phyloP scores from a whole-genome alignment of 2,113 vertebrate species.

The Paralichthys olivaceus region DNA sequence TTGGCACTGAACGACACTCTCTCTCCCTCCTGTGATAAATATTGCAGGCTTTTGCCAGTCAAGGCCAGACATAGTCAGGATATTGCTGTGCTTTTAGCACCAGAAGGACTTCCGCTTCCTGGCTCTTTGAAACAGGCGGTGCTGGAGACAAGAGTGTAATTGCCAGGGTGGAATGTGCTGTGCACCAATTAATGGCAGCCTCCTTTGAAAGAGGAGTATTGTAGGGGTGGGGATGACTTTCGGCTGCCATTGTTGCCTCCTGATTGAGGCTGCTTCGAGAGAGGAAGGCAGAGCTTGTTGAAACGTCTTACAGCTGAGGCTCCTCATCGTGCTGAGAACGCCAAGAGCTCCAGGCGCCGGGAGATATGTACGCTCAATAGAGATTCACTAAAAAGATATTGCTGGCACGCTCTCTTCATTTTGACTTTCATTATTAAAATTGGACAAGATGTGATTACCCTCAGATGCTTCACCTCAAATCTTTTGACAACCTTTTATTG shows the following conservation, averaged over 20 bases:
- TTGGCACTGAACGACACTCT: constrained; percentile 47
- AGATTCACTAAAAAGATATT: constrained; percentile 30
- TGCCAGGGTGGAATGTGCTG: constrained; percentile 70
- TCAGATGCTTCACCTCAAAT: constrained; percentile 31
- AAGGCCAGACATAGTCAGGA: constrained; percentile 75
- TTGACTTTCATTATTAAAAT: constrained; percentile 50
- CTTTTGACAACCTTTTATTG: constrained; percentile 35
- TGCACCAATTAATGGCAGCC: constrained; percentile 66
- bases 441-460: constrained; percentile 38
- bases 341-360: constrained; percentile 39
- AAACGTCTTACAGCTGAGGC: constrained; percentile 57
- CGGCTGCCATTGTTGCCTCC: constrained; percentile 59
- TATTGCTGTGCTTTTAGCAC: constrained; percentile 80
- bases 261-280: constrained; percentile 66
- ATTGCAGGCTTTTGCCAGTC: constrained; percentile 70
- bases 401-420: constrained; percentile 25
- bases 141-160: constrained; percentile 71
- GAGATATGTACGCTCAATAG: constrained; percentile 9
- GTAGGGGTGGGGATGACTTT: constrained; percentile 69
- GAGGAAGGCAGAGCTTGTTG: constrained; percentile 50
- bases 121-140: constrained; percentile 61
- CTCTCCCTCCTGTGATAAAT: constrained; percentile 73
- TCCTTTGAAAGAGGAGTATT: constrained; percentile 61
- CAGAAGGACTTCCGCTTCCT: constrained; percentile 69
- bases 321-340: constrained; percentile 24